phyloP scores from a whole-genome alignment of 2,113 vertebrate species.

The Coracopsis vasa region DNA sequence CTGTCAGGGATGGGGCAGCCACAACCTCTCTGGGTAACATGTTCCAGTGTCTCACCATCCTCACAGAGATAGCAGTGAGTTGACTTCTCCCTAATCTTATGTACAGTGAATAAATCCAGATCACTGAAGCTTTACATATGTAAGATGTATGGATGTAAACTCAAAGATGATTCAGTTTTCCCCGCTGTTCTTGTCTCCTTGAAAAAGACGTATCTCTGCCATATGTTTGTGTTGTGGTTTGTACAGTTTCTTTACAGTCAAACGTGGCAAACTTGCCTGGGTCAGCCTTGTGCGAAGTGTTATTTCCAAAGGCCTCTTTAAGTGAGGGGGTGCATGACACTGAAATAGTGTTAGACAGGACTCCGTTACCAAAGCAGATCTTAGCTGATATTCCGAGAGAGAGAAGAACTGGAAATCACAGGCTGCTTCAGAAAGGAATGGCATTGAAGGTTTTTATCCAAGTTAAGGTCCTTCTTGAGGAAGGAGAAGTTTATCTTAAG shows the following conservation, averaged over 20 bases:
- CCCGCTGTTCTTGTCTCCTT: background rate
- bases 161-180: background rate
- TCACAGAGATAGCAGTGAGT: background rate
- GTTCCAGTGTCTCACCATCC: background rate
- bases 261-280: background rate
- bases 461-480: background rate
- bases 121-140: background rate
- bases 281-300: background rate
- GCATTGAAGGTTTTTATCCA: background rate
- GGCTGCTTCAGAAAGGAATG: background rate
- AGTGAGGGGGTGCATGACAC: background rate
- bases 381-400: background rate
- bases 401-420: background rate
- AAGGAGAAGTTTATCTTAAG: background rate
- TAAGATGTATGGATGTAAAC: background rate
- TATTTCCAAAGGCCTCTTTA: background rate
- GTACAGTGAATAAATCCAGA: background rate
- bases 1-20: background rate
- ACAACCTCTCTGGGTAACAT: background rate
- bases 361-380: background rate
- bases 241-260: conserved; percentile 20
- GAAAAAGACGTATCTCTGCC: background rate
- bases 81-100: background rate
- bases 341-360: background rate
- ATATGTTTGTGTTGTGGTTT: background rate